These are phyloP conservation scores for Potamarius usumacintae DNA, from an alignment of 2,113 vertebrate species.

Conservation along the genomic window DNA sequence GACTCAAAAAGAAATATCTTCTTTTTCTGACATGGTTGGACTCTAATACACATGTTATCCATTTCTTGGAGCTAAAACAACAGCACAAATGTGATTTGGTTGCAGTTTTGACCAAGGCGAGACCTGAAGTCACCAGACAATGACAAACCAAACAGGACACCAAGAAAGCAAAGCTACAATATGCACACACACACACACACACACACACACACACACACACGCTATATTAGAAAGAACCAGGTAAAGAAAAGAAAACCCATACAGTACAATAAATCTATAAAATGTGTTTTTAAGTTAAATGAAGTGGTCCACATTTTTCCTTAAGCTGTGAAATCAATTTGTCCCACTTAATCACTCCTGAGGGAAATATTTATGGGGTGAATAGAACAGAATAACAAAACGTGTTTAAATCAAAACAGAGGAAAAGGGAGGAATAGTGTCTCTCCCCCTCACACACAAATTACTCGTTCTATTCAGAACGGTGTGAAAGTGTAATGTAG, in stretches of 20 bases:
- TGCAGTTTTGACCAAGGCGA: neutral
- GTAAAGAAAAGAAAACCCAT: neutral
- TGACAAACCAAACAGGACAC: neutral
- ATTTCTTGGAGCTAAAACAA: neutral
- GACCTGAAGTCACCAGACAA: neutral
- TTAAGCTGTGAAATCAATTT: constrained; percentile 13
- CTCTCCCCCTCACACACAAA: neutral
- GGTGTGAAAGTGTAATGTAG: neutral
- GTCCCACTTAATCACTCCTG: neutral
- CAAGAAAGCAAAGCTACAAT: neutral
- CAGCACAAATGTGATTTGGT: neutral
- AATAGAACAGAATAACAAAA: constrained; percentile 2
- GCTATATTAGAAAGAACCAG: neutral
- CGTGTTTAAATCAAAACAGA: neutral
- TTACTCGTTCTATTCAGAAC: neutral
- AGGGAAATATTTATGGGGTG: neutral
- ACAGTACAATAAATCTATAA: neutral
- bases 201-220: no score
- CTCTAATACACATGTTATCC: neutral
- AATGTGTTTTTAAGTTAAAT: neutral
- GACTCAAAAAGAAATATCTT: neutral
- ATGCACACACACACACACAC: neutral
- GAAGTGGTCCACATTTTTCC: neutral
- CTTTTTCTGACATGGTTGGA: neutral
- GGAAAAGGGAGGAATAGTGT: neutral